Conservation (phyloP, 1,140 invertebrate genomes). For the Nasonia longicornis region DNA sequence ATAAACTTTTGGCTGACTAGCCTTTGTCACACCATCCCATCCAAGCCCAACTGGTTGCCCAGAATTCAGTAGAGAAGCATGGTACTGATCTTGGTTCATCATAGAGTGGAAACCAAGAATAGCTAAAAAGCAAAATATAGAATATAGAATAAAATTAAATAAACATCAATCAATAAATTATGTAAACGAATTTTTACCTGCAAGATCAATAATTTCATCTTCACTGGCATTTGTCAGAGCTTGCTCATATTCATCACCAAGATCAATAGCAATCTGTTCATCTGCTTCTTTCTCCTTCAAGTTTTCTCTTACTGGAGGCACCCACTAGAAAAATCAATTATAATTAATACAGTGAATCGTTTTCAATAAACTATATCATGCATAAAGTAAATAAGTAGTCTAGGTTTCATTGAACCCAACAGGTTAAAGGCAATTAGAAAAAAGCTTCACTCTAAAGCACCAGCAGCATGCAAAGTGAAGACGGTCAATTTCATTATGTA, state of each 20-base stretch:
- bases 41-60: conserved; percentile 87
- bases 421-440: conserved; percentile 4
- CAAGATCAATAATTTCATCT: conserved; percentile 99
- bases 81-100: conserved; percentile 99
- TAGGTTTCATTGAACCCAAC: conserved; percentile 1
- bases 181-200: conserved; percentile 75
- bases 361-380: no score
- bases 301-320: conserved; percentile 84
- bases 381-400: no score
- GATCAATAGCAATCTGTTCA: conserved; percentile 91
- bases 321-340: conserved; percentile 74
- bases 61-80: conserved; percentile 93
- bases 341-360: not conserved
- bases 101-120: conserved; percentile 99
- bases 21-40: conserved; percentile 95
- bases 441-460: not conserved
- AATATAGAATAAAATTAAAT: not conserved
- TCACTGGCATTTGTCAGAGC: conserved; percentile 92
- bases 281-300: conserved; percentile 84
- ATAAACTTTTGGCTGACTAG: conserved; percentile 89
- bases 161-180: conserved; percentile 15
- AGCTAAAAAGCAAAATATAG: conserved; percentile 72
- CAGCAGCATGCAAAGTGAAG: conserved; percentile 4
- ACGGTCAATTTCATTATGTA: conserved; percentile 28
- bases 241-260: conserved; percentile 96